Evolutionary conservation across 2,113 vertebrate species (phyloP).

Genomic region (Sminthopsis crassicaudata): DNA sequence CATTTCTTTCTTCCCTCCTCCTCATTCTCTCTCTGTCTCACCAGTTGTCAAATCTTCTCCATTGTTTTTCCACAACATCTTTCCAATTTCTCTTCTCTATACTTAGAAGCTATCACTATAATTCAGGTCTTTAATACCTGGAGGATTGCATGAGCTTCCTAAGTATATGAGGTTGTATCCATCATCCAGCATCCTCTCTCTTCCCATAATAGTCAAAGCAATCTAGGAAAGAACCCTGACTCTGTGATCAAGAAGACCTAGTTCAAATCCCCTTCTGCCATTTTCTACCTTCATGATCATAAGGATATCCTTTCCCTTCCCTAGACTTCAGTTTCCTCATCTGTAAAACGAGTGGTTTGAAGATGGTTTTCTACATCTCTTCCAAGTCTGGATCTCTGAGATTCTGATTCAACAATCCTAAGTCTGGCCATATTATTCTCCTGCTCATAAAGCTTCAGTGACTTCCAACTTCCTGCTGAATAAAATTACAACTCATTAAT

Average conservation of each 20-base stretch:
- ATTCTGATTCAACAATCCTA: not conserved
- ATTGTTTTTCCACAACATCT: too few species aligned
- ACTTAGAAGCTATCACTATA: too few species aligned
- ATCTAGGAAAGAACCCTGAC: not conserved
- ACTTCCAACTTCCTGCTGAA: too few species aligned
- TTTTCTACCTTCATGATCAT: not conserved
- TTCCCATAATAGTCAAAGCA: not conserved
- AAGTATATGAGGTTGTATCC: not conserved
- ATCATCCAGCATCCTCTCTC: not conserved
- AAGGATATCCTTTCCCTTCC: not conserved
- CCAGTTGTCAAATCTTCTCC: not conserved
- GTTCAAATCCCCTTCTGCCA: not conserved
- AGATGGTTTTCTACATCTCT: not conserved
- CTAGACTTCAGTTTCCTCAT: not conserved
- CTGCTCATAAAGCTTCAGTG: too few species aligned
- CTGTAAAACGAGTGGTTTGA: not conserved
- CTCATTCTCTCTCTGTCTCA: not conserved
- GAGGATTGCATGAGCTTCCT: not conserved
- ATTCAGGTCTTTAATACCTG: not conserved
- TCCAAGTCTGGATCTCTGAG: not conserved
- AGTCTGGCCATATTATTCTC: not conserved
- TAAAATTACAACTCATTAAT: too few species aligned
- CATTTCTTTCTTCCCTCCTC: not conserved
- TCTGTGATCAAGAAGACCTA: not conserved
- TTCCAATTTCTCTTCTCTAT: too few species aligned